These are phyloP conservation scores for Opisthocomus hoazin DNA, from an alignment of 2,113 vertebrate genomes.

Conservation along the genomic window DNA sequence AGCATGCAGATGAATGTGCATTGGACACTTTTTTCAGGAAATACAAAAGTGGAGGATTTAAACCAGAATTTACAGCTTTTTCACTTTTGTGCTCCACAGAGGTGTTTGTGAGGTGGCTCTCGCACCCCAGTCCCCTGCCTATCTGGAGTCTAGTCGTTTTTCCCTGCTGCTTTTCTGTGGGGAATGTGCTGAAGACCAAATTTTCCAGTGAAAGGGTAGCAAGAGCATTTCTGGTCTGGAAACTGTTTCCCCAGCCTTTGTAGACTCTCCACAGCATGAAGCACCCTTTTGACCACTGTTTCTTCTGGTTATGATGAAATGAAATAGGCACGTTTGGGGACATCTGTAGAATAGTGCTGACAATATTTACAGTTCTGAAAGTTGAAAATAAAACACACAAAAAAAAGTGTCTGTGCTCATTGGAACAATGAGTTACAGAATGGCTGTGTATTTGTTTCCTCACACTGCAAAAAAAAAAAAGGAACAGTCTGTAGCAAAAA, in stretches of 20 bases:
- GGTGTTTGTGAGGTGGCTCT: neutral
- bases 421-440: neutral
- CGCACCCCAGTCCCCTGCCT: neutral
- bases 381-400: neutral
- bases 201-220: neutral
- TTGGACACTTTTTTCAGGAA: neutral
- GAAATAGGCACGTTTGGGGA: neutral
- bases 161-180: neutral
- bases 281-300: neutral
- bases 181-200: neutral
- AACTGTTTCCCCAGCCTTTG: neutral
- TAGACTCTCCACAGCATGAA: fast-evolving
- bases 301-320: neutral
- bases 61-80: neutral
- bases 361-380: neutral
- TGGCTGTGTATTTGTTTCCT: neutral
- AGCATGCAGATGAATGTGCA: neutral
- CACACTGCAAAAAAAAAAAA: neutral
- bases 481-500: neutral
- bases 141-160: neutral
- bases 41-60: neutral
- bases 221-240: neutral
- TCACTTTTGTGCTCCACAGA: neutral
- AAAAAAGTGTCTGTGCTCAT: neutral
- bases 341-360: neutral